phyloP scores from a whole-genome alignment of 2,797 vertebrate genomes.

The Threskiornis aethiopicus region DNA sequence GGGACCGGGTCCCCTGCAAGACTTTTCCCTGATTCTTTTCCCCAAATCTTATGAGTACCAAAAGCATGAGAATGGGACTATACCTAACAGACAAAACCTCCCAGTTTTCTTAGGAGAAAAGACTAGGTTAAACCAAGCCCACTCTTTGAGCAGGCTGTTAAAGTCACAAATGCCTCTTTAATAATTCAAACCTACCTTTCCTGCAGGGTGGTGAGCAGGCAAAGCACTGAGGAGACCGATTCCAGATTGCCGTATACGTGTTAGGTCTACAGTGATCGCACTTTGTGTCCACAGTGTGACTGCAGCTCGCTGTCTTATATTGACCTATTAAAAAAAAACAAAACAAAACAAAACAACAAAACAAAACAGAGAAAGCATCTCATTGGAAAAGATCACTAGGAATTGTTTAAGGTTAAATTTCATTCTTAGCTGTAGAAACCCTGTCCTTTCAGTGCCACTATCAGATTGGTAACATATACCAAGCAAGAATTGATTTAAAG shows the following conservation, averaged over 20 bases:
- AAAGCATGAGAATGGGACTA: not conserved
- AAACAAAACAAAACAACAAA: not conserved
- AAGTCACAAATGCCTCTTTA: not conserved
- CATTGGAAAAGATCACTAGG: not conserved
- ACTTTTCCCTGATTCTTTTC: not conserved
- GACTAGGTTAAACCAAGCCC: not conserved
- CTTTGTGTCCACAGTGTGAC: conserved; percentile 8
- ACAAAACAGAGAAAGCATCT: not conserved
- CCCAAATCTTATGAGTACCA: not conserved
- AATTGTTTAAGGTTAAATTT: not conserved
- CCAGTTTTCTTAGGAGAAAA: not conserved
- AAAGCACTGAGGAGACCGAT: conserved; percentile 56
- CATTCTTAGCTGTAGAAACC: not conserved
- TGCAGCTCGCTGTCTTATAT: conserved; percentile 4
- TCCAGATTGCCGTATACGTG: conserved; percentile 58
- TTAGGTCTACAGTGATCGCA: conserved; percentile 55
- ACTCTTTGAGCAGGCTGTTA: not conserved
- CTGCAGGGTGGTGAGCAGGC: conserved; percentile 63
- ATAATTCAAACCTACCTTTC: not conserved
- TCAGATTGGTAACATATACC: not conserved
- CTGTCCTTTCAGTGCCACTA: not conserved
- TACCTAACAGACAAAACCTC: not conserved
- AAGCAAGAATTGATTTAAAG: not conserved
- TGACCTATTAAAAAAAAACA: conserved; percentile 30
- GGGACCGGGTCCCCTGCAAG: not conserved